Base-by-base conservation (phyloP, 2,797 vertebrate species). In the Lutjanus campechanus region DNA sequence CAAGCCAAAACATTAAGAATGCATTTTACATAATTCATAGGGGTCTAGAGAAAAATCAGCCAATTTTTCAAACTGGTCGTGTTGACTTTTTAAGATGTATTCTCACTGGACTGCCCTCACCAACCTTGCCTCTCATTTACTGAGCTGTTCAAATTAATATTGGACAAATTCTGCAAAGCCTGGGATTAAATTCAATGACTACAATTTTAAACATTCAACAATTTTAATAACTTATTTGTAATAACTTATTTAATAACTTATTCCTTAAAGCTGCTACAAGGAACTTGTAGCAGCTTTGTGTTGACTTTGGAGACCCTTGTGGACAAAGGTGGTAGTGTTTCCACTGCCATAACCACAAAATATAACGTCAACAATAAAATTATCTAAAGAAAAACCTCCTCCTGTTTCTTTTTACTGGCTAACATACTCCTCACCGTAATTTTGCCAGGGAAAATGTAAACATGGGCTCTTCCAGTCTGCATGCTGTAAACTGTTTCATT, bases 11-110 rank as follows among this genome's bases (percentile, higher is more conserved):
- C 71, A 82, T 83, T 72, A 88, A 49, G 58, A 85, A 81, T 82
- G 78, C 73, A 84, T 60, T 89, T 85, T 91, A 82, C 82, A 90
- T 88, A 50, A 91, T 92, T 92, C 68, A 89, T 79, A 50, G 43
- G 41, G 40, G 47, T 82, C 70, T 60, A 61, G 64, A 69, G 69
- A 70, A 88, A 86, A 78, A 84, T 71, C 67, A 49, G 47, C 13
- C 36, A 15, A 40, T 81, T 76, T 78, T 79, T 74, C 40, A 65
- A 73, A 84, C 64, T 72, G 60, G 43, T 79, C 36, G 40, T 55
- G 61, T 70, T 77, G 79, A 88, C 29, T 68, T 75, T 20, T 77
- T 62, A 22, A 10, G 40, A 62, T 61, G 19, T 4, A 50, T 73
- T 79, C 83, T 56, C 12, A 44, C 17, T 40, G 3, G 36, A 68